Conservation (phyloP, 2,113 vertebrate genomes). For the Pelmatolapia mariae region DNA sequence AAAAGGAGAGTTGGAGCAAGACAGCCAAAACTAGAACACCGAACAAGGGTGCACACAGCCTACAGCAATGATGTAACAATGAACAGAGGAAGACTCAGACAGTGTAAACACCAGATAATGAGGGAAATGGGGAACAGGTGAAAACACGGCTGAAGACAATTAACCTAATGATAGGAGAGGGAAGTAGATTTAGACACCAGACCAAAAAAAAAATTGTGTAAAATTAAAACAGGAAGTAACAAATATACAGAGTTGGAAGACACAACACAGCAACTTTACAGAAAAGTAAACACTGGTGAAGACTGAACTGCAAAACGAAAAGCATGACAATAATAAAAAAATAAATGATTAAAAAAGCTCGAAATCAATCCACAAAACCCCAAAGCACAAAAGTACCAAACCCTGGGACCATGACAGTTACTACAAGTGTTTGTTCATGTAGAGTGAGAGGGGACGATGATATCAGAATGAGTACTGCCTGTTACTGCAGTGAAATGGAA, state of each 20-base stretch:
- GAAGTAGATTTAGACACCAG: background rate
- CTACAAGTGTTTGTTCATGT: fast-evolving
- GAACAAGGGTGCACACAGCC: background rate
- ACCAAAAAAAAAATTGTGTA: background rate
- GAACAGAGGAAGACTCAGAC: fast-evolving
- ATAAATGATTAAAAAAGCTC: fast-evolving
- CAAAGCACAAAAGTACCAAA: background rate
- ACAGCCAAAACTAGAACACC: fast-evolving
- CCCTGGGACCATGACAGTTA: background rate
- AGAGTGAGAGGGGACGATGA: background rate
- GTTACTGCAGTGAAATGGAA: background rate
- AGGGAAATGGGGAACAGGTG: background rate
- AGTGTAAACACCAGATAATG: background rate
- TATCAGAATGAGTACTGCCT: background rate
- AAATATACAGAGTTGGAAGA: fast-evolving
- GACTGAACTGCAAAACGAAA: background rate
- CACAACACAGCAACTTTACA: background rate
- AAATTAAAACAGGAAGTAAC: background rate
- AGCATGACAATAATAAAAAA: background rate
- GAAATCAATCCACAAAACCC: background rate
- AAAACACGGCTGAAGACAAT: background rate
- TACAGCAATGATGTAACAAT: background rate
- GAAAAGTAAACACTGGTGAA: background rate
- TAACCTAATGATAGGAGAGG: background rate
- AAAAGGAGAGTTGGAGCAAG: fast-evolving